These are phyloP conservation scores for Rhipidura dahli DNA, from an alignment of 2,113 vertebrate genomes.

Conservation along the genomic window DNA sequence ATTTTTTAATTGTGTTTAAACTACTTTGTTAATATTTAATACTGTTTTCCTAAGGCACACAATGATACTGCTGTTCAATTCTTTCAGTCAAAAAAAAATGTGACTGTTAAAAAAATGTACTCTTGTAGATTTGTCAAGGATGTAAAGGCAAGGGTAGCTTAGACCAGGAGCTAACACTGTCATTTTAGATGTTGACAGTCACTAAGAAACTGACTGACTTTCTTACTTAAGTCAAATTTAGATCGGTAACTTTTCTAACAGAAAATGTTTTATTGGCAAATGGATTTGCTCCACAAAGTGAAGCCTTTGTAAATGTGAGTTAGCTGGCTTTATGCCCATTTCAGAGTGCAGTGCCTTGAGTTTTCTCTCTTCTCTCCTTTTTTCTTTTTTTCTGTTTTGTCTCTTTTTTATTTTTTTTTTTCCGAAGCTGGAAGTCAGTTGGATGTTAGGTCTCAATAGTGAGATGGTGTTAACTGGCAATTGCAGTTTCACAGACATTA, in stretches of 20 bases:
- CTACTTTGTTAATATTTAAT: not conserved
- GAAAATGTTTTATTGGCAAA: not conserved
- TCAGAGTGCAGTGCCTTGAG: not conserved
- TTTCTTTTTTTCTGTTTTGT: not conserved
- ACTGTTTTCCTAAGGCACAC: not conserved
- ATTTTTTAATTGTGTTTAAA: not conserved
- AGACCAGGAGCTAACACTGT: not conserved
- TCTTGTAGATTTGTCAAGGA: not conserved
- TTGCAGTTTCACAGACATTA: not conserved
- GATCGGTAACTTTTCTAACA: not conserved
- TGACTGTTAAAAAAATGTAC: not conserved
- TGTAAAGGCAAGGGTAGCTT: not conserved
- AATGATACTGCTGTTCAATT: not conserved
- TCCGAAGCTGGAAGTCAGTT: not conserved
- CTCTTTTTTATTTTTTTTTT: not conserved
- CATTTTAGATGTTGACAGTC: not conserved
- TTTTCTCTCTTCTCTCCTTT: not conserved
- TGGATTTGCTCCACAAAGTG: not conserved
- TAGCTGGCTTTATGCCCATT: not conserved
- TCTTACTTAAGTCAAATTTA: not conserved
- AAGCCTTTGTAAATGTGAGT: not conserved
- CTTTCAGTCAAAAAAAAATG: not conserved
- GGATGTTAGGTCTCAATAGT: not conserved
- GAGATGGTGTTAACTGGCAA: not conserved
- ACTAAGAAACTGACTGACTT: not conserved